Conservation (phyloP, 2,888 invertebrate genomes). For the Catocala sponsa region DNA sequence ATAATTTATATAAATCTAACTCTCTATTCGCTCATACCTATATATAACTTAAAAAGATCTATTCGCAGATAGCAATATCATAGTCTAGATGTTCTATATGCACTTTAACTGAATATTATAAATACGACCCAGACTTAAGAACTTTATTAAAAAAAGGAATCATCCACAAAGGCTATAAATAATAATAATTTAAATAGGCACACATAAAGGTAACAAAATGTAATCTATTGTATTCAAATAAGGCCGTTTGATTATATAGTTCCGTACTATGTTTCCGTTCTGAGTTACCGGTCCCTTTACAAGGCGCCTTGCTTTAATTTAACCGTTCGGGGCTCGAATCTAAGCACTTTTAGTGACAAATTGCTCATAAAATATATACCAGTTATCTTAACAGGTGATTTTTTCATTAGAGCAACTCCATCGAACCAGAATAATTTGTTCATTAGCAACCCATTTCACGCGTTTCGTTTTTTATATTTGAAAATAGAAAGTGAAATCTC, state of each 20-base stretch:
- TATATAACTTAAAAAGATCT: too few relatives aligned
- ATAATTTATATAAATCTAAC: too few relatives aligned
- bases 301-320: slow-evolving; percentile 34
- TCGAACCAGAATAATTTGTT: background rate
- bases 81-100: too few relatives aligned
- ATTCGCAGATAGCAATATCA: too few relatives aligned
- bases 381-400: slow-evolving; percentile 22
- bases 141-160: too few relatives aligned
- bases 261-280: slow-evolving; percentile 15
- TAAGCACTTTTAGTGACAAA: slow-evolving; percentile 37
- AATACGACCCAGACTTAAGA: too few relatives aligned
- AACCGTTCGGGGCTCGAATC: slow-evolving; percentile 34
- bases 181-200: too few relatives aligned
- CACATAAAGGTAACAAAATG: too few relatives aligned
- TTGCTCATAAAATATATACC: slow-evolving; percentile 31
- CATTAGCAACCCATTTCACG: background rate
- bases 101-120: too few relatives aligned
- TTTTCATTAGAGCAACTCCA: slow-evolving; percentile 18
- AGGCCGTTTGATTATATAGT: background rate
- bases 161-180: too few relatives aligned
- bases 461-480: background rate
- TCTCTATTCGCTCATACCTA: too few relatives aligned
- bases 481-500: slow-evolving; percentile 6
- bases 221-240: too few relatives aligned
- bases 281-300: slow-evolving; percentile 25